phyloP scores from a whole-genome alignment of 2,113 vertebrate genomes.

The Apteryx mantelli region DNA sequence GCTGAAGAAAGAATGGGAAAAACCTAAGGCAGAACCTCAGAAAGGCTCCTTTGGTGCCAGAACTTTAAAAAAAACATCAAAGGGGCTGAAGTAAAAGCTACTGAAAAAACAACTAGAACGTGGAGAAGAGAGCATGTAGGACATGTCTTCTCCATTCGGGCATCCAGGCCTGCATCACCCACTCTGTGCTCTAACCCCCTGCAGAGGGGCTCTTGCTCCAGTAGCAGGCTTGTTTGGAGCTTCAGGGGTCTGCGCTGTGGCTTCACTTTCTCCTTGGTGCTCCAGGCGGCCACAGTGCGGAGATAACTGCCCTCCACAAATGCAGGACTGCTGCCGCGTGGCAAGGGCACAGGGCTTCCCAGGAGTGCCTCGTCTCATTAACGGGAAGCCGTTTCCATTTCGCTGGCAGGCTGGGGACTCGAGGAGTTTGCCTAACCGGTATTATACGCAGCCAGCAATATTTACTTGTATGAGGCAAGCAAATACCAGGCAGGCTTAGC shows the following conservation, averaged over 20 bases:
- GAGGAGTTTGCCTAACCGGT: not conserved
- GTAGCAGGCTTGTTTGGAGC: not conserved
- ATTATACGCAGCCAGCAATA: not conserved
- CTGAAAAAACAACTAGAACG: not conserved
- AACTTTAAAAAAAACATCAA: not conserved
- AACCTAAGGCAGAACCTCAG: not conserved
- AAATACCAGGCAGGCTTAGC: not conserved
- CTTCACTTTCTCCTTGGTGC: not conserved
- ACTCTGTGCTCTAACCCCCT: accelerated
- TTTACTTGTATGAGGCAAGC: not conserved
- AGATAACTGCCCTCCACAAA: not conserved
- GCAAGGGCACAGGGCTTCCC: not conserved
- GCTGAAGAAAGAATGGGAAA: not conserved
- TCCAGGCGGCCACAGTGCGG: too few relatives aligned
- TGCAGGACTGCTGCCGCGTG: not conserved
- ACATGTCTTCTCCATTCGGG: not conserved
- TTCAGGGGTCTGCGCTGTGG: not conserved
- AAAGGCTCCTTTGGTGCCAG: not conserved
- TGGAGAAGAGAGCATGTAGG: not conserved
- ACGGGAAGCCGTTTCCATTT: not conserved
- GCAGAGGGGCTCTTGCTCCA: not conserved
- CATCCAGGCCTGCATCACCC: accelerated
- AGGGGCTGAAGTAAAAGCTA: not conserved
- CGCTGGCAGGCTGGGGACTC: not conserved
- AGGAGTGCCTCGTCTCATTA: not conserved